These are phyloP conservation scores for Chelonia mydas DNA, from an alignment of 2,797 vertebrate species.

Conservation along the genomic window DNA sequence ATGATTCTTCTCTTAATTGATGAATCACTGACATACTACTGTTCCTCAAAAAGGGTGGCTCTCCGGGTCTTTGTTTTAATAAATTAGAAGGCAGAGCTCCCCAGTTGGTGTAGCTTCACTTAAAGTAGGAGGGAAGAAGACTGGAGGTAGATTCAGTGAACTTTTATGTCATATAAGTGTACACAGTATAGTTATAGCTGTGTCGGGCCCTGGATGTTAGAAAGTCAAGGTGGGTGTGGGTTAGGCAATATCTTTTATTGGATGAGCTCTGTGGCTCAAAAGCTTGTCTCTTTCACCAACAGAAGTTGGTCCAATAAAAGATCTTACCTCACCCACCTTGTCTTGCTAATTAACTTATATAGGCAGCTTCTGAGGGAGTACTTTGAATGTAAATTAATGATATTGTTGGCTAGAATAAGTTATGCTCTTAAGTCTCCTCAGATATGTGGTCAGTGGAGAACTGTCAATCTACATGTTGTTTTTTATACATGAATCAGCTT, in stretches of 20 bases:
- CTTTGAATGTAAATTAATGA: not conserved
- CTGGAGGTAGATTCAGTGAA: not conserved
- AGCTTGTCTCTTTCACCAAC: no score
- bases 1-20: not conserved
- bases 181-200: no score
- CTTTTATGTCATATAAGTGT: not conserved
- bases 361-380: rapidly evolving
- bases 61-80: not conserved
- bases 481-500: rapidly evolving
- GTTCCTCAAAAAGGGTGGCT: not conserved
- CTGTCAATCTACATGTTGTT: not conserved
- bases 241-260: no score
- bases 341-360: not conserved
- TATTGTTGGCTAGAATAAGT: not conserved
- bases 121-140: not conserved
- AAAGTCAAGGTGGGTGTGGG: no score
- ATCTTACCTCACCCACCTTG: no score
- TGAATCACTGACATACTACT: not conserved
- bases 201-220: no score
- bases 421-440: not conserved
- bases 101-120: not conserved
- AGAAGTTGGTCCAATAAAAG: no score
- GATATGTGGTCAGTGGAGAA: not conserved
- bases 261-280: no score
- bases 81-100: not conserved